Evolutionary conservation across 2,113 vertebrate genomes (phyloP), one percentile per base, ranked within the genome.

Genomic region (Oncorhynchus kisutch): DNA sequence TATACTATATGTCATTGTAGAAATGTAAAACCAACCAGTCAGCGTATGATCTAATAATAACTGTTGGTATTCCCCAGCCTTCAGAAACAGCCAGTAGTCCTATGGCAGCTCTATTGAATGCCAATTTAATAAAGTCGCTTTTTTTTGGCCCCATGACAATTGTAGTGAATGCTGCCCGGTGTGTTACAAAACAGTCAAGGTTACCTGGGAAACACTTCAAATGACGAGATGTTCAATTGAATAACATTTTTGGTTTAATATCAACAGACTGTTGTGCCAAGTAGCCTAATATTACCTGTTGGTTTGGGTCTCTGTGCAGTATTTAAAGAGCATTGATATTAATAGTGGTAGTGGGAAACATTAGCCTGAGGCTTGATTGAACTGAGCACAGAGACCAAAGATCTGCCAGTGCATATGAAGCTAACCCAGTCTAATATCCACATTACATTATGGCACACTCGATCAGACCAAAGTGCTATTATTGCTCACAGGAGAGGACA

Each of bases 401-500:
- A 77, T 78, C 81, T 91, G 88, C 89, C 88, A 89, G 74, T 79
- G 76, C 81, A 85, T 84, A 81, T 76, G 82, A 80, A 81, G 80
- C 82, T 78, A 84, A 85, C 79, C 73, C 67, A 73, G 75, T 75
- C 77, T 86, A 88, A 88, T 87, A 88, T 90, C 86, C 87, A 88
- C 87, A 91, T 89, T 67, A 86, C 84, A 87, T 86, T 89, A 89
- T 74, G 85, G 84, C 84, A 75, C 85, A 81, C 82, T 85, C 80
- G 81, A 81, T 86, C 88, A 83, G 72, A 39, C 74, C 45, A n/a
- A 69, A 76, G 78, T 70, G 76, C 76, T 82, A 78, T 90, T 88
- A 90, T 78, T 87, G 86, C 81, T 82, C 92, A 90, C 89, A 83
- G 68, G 91, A 92, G 92, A 89, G 89, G 89, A 88, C 77, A 76